These are phyloP conservation scores for Hoplias malabaricus DNA, from an alignment of 2,113 vertebrate species.

Conservation along the genomic window DNA sequence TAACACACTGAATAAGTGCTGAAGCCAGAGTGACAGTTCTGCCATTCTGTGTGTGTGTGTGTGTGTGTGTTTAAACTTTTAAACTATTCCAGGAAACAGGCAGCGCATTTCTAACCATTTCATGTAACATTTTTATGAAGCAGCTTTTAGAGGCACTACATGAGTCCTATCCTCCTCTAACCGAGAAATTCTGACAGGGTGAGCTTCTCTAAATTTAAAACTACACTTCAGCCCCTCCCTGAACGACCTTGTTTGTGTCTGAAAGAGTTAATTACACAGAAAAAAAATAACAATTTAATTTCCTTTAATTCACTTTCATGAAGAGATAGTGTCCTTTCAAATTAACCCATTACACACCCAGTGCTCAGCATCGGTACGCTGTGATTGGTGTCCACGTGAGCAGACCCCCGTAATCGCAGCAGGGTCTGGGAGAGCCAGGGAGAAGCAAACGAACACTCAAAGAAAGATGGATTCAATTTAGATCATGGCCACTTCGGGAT, in stretches of 20 bases:
- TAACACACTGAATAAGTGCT: background rate
- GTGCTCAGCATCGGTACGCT: constrained; percentile 19
- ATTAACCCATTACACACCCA: constrained; percentile 7
- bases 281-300: too few species aligned
- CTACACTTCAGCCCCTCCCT: too few species aligned
- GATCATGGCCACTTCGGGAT: constrained; percentile 32
- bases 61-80: background rate
- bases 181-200: too few species aligned
- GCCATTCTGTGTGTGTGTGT: background rate
- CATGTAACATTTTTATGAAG: too few species aligned
- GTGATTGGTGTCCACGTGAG: constrained; percentile 23
- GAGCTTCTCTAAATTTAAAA: too few species aligned
- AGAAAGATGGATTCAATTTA: constrained; percentile 49
- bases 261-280: too few species aligned
- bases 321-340: constrained; percentile 17
- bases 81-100: constrained; percentile 8
- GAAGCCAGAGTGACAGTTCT: background rate
- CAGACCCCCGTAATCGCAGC: constrained; percentile 27
- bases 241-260: too few species aligned
- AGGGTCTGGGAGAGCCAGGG: constrained; percentile 7
- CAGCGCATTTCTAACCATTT: too few species aligned
- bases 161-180: too few species aligned
- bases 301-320: background rate
- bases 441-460: constrained; percentile 28
- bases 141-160: too few species aligned